phyloP scores from a whole-genome alignment of 2,797 vertebrate species.

The Manis javanica region DNA sequence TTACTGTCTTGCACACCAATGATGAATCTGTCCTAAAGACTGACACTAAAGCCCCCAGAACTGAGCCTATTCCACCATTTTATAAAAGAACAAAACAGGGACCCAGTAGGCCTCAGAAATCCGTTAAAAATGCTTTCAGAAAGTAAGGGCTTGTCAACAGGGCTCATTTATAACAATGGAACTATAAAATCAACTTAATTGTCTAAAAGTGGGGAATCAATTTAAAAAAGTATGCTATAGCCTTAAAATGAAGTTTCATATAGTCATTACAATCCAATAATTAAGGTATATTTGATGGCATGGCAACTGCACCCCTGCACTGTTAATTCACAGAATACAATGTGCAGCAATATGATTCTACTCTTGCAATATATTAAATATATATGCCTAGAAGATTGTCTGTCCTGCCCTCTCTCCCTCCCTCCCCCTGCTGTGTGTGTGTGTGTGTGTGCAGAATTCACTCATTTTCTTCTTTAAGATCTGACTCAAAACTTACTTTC shows the following conservation, averaged over 20 bases:
- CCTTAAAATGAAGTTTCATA: conserved; percentile 49
- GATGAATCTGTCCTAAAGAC: background rate
- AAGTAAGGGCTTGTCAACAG: conserved; percentile 27
- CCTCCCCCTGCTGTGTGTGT: background rate
- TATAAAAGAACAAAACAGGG: background rate
- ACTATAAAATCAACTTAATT: conserved; percentile 62
- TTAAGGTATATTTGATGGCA: background rate
- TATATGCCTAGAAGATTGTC: background rate
- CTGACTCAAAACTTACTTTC: conserved; percentile 16
- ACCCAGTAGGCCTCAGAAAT: background rate
- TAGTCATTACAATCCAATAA: background rate
- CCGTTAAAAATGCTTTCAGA: background rate
- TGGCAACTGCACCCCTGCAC: background rate
- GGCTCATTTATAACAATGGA: conserved; percentile 45
- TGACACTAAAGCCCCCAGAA: background rate
- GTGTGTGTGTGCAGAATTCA: background rate
- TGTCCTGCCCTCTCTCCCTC: background rate
- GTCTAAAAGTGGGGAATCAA: conserved; percentile 60
- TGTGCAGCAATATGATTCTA: background rate
- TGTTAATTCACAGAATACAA: background rate
- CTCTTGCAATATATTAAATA: background rate
- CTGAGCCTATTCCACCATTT: background rate
- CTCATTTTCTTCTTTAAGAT: background rate
- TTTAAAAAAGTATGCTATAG: conserved; percentile 53
- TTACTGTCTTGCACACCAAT: background rate